phyloP scores from a whole-genome alignment of 1,140 invertebrate species.

The Linepithema humile region DNA sequence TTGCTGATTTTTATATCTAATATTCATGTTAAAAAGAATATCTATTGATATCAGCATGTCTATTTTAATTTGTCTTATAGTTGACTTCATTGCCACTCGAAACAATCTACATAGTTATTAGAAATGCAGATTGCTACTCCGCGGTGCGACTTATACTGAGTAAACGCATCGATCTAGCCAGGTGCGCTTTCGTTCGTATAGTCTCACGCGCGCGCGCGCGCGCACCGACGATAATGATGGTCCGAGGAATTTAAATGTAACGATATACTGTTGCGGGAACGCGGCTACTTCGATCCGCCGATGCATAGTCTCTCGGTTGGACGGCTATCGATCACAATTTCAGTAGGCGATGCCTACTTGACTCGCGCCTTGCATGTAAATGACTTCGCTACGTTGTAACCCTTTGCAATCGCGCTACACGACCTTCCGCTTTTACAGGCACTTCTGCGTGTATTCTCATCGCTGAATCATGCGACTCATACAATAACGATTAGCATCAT shows the following conservation, averaged over 20 bases:
- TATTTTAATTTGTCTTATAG: background rate
- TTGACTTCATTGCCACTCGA: background rate
- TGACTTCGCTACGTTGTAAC: constrained; percentile 41
- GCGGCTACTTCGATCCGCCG: constrained; percentile 27
- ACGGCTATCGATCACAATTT: constrained; percentile 48
- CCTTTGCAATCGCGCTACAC: background rate
- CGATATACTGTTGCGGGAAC: constrained; percentile 16
- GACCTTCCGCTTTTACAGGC: constrained; percentile 16
- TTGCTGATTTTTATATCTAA: background rate
- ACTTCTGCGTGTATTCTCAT: background rate
- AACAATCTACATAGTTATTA: constrained; percentile 7
- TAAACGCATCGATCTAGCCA: constrained; percentile 46
- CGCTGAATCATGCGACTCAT: background rate
- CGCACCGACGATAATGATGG: constrained; percentile 37
- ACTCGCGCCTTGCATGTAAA: constrained; percentile 42
- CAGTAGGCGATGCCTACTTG: constrained; percentile 38
- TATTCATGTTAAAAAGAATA: background rate
- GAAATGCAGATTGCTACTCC: constrained; percentile 9
- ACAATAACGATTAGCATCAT: background rate
- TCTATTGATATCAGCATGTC: background rate
- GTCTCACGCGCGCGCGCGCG: background rate
- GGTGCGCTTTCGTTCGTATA: background rate
- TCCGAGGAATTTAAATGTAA: constrained; percentile 35
- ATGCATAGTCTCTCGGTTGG: background rate
- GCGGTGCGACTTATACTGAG: constrained; percentile 3